Evolutionary conservation across 1,140 invertebrate species (phyloP).

Genomic region (Lasaia peninsularis): DNA sequence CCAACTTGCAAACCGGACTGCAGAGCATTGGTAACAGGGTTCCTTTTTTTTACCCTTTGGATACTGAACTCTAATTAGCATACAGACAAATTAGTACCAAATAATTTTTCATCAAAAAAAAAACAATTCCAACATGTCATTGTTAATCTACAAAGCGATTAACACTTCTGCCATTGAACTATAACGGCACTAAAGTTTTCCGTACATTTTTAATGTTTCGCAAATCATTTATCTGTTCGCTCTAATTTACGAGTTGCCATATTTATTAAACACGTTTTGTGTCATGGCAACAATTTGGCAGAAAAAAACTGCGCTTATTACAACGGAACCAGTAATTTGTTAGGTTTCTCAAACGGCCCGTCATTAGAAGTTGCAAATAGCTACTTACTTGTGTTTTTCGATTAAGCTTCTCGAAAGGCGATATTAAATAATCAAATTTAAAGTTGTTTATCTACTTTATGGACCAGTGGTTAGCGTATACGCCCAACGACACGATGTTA

Average conservation of each 20-base stretch:
- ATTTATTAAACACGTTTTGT: conserved; percentile 7
- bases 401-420: not conserved
- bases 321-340: conserved; percentile 3
- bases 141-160: conserved; percentile 2
- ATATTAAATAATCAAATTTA: too few species aligned
- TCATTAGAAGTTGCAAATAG: conserved; percentile 1
- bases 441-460: too few species aligned
- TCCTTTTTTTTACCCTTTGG: too few species aligned
- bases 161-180: conserved; percentile 8
- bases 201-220: conserved; percentile 6
- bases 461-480: too few species aligned
- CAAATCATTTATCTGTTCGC: conserved; percentile 6
- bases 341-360: not conserved
- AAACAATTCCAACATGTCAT: not conserved
- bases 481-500: too few species aligned
- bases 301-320: not conserved
- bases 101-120: too few species aligned
- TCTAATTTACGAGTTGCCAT: conserved; percentile 1
- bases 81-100: too few species aligned
- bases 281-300: conserved; percentile 1
- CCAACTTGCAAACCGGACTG: too few species aligned
- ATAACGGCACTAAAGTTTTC: not conserved
- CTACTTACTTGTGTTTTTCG: not conserved
- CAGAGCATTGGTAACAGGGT: too few species aligned
- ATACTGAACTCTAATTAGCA: too few species aligned